Percentiles rank a stretch among this genome's conserved stretches.
Evolutionary conservation across 2,888 invertebrate species (phyloP).

Genomic region (Ennomos quercinarius): DNA sequence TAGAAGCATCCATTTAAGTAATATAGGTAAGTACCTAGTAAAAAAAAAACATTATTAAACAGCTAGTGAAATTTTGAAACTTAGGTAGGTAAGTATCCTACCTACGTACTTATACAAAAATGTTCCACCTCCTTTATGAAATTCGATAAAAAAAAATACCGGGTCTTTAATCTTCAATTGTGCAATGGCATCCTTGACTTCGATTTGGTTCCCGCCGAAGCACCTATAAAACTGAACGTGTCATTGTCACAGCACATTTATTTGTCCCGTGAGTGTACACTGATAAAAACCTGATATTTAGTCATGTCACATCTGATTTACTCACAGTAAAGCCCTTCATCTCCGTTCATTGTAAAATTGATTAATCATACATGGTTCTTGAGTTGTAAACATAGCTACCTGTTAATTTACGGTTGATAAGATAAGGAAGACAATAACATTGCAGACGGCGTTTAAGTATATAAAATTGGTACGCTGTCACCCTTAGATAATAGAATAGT

Average conservation of each 20-base stretch:
- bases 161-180: slow-evolving; percentile 33
- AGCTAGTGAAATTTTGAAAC: too few species aligned
- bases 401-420: slow-evolving; percentile 63
- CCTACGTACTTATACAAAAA: too few species aligned
- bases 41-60: too few species aligned
- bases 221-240: slow-evolving; percentile 59
- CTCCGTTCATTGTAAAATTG: slow-evolving; percentile 65
- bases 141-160: too few species aligned
- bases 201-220: slow-evolving; percentile 30
- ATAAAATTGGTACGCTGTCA: too few species aligned
- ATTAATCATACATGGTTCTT: slow-evolving; percentile 62
- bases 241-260: slow-evolving; percentile 58
- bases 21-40: too few species aligned
- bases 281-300: slow-evolving; percentile 57
- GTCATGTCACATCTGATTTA: slow-evolving; percentile 64
- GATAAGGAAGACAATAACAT: slow-evolving; percentile 53
- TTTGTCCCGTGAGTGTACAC: slow-evolving; percentile 56
- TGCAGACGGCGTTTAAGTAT: slow-evolving; percentile 33
- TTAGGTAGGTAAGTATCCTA: too few species aligned
- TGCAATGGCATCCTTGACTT: slow-evolving; percentile 51
- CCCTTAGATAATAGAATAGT: too few species aligned
- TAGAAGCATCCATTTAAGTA: too few species aligned
- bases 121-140: too few species aligned
- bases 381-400: slow-evolving; percentile 63
- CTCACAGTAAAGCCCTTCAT: slow-evolving; percentile 65